A percentile compares a stretch with the other conserved stretches of the same genome.
Conservation (phyloP, 2,888 invertebrate species). For the Thysanoteuthis rhombus region DNA sequence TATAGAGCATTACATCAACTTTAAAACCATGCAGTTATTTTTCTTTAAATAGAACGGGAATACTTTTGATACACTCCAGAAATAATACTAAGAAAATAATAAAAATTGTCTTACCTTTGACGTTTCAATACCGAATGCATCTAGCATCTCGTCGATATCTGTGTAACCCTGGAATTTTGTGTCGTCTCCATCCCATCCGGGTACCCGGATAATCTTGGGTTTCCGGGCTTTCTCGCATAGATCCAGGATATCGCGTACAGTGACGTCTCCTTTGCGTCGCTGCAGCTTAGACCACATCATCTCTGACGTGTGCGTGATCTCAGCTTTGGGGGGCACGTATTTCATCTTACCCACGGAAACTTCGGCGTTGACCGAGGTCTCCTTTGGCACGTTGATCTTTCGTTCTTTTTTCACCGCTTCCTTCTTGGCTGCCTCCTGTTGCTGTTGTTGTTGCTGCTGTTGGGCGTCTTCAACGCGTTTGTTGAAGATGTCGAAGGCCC, state of each 20-base stretch:
- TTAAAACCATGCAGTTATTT: too few relatives aligned
- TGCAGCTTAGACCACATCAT: conserved; percentile 57
- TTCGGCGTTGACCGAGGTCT: not conserved
- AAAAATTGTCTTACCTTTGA: conserved; percentile 54
- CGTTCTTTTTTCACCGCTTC: conserved; percentile 41
- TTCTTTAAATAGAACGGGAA: too few relatives aligned
- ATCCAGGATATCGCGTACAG: conserved; percentile 59
- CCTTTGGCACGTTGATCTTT: conserved; percentile 31
- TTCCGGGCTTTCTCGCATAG: conserved; percentile 56
- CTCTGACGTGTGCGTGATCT: conserved; percentile 42
- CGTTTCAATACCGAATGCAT: conserved; percentile 63
- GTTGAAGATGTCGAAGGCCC: conserved; percentile 41
- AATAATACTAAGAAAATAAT: not conserved
- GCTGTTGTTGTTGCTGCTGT: conserved; percentile 32
- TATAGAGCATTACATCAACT: too few relatives aligned
- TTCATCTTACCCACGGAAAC: conserved; percentile 34
- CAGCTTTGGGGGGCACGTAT: not conserved
- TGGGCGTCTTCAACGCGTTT: conserved; percentile 31
- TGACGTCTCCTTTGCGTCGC: conserved; percentile 57
- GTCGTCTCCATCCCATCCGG: conserved; percentile 57
- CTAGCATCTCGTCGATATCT: conserved; percentile 90
- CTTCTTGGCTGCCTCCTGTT: conserved; percentile 37
- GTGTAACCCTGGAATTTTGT: conserved; percentile 83
- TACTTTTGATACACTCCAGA: not conserved
- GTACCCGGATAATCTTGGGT: conserved; percentile 53